Conservation (phyloP, 1,140 invertebrate genomes). For the Hypothenemus hampei region DNA sequence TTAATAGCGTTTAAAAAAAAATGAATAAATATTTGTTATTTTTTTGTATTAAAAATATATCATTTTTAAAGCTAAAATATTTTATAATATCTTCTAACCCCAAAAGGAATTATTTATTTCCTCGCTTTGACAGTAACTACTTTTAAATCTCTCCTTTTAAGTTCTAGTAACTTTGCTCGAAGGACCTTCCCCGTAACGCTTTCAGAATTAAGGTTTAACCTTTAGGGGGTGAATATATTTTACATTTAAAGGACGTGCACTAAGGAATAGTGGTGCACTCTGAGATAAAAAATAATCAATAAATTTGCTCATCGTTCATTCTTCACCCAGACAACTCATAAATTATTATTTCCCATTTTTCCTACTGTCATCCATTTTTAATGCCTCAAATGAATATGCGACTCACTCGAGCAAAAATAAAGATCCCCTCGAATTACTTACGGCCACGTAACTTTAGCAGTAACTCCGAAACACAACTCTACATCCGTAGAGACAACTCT, state of each 20-base stretch:
- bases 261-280: not conserved
- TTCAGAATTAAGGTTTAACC: conserved; percentile 5
- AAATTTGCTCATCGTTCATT: not conserved
- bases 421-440: conserved; percentile 17
- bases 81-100: too few relatives aligned
- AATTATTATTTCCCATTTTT: not conserved
- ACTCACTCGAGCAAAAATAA: conserved; percentile 11
- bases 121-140: not conserved
- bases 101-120: conserved; percentile 7
- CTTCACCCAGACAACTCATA: not conserved
- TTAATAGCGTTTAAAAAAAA: too few relatives aligned
- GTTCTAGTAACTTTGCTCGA: not conserved
- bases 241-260: not conserved
- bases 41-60: too few relatives aligned
- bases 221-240: conserved; percentile 4
- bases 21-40: too few relatives aligned
- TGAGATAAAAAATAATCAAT: conserved; percentile 2
- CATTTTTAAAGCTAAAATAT: too few relatives aligned
- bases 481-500: conserved; percentile 16
- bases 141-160: conserved; percentile 11
- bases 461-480: conserved; percentile 21
- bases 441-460: conserved; percentile 15
- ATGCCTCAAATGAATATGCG: not conserved
- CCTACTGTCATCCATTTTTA: not conserved
- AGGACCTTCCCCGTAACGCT: not conserved